Evolutionary conservation across 2,797 vertebrate species (phyloP), one percentile per base, ranked within the genome.

Genomic region (Oryzias sinensis): DNA sequence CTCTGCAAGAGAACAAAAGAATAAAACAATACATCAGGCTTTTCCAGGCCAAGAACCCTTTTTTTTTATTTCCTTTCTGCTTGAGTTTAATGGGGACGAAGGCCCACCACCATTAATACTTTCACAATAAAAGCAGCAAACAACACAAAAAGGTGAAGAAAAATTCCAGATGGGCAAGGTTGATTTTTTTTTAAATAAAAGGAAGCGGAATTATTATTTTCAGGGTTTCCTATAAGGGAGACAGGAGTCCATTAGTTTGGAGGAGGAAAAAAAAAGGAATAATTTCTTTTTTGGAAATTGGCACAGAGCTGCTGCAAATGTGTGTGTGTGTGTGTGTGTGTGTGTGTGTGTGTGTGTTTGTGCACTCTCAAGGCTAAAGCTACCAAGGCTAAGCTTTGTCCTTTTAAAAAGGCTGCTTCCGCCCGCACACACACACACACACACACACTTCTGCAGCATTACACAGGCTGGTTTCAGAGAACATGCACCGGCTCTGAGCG

Each of bases 1-100:
- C 68, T 98, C 96, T 97, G 91, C 82, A 90, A 90, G 71, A 73
- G 56, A 80, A 40, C 62, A 17, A 52, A 47, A 22, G 25, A 56
- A 72, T 20, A 56, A 76, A 77, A 64, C 53, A 72, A 70, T 42
- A 27, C 3, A 58, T 49, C 53, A 77, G 57, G 41, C 20, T 76
- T 77, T 47, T 60, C 45, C 58, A 43, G 56, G 71, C 43, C 49
- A 6, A 56, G 48, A 50, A 57, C 57, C 47, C 72, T 78, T 67
- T 49, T 54, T 69, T 71, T 47, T 20, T n/a, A 25, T 5, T 57
- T 48, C 54, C 29, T 53, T 68, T 76, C 73, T 49, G 56, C 66
- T 33, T 71, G 43, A 50, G 62, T 73, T 64, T 49, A 76, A 76
- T 83, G 2, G 17, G 29, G 53, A 63, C 41, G 54, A 63, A 43